These are phyloP conservation scores for Fistularia commersonii DNA, from an alignment of 2,797 vertebrate species.

Conservation along the genomic window DNA sequence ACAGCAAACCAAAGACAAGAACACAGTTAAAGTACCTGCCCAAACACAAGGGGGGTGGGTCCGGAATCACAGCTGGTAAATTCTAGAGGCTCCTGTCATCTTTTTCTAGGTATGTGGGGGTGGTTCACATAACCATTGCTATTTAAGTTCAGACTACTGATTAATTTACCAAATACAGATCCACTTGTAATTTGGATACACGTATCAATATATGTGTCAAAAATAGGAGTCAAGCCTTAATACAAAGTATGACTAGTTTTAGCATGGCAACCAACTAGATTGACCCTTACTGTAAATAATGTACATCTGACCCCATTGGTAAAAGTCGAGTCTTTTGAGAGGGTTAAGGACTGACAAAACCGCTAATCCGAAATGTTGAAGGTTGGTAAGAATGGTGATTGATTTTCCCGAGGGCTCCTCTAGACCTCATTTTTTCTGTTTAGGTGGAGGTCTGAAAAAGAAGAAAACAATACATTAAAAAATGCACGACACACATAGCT, in stretches of 20 bases:
- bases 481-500: no score
- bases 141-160: no score
- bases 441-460: slow-evolving; percentile 78
- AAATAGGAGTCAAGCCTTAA: not conserved
- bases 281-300: no score
- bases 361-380: not conserved
- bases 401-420: not conserved
- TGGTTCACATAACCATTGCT: no score
- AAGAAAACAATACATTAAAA: slow-evolving; percentile 1
- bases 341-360: not conserved
- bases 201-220: not conserved
- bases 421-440: slow-evolving; percentile 79
- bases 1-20: not conserved
- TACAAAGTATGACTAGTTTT: no score
- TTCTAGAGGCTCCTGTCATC: not conserved
- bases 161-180: no score
- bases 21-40: no score
- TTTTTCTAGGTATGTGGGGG: not conserved
- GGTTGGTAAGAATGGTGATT: not conserved
- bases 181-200: not conserved
- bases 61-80: not conserved
- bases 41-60: no score
- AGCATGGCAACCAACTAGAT: no score
- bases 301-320: no score
- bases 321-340: no score